Percentiles rank a stretch among this genome's conserved stretches.
Conservation (phyloP, 2,888 invertebrate genomes). For the Bimastos eiseni region DNA sequence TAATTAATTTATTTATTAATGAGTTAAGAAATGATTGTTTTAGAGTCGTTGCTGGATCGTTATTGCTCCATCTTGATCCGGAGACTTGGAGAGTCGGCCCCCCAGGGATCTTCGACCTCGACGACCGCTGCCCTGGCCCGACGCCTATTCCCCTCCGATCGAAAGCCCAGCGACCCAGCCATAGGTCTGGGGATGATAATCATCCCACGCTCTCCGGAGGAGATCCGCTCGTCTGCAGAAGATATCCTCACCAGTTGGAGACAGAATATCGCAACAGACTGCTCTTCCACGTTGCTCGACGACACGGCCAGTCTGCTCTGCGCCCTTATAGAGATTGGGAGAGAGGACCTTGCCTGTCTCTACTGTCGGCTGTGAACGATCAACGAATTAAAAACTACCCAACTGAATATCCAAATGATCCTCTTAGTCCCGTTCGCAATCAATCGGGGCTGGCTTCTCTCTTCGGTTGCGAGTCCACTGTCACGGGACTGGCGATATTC, state of each 20-base stretch:
- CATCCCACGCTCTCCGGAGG: neutral
- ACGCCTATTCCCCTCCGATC: neutral
- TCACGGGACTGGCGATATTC: too few relatives aligned
- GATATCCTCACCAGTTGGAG: neutral
- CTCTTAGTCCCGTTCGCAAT: too few relatives aligned
- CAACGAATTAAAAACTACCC: neutral
- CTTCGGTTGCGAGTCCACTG: too few relatives aligned
- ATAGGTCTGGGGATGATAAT: neutral
- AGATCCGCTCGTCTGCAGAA: neutral
- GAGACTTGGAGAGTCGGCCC: neutral
- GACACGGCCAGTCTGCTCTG: neutral
- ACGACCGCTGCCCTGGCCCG: neutral
- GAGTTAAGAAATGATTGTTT: neutral
- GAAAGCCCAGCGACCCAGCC: neutral
- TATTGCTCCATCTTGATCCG: neutral
- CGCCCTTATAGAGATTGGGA: neutral
- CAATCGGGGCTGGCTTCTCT: too few relatives aligned
- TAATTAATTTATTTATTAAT: too few relatives aligned
- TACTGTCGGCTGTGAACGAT: neutral
- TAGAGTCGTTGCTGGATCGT: neutral
- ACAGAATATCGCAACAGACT: neutral
- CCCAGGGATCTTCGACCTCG: too few relatives aligned
- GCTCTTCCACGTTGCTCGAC: neutral
- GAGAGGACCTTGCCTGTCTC: neutral
- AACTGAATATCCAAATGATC: too few relatives aligned